These are phyloP conservation scores for Syndactyla subalaris DNA, from an alignment of 2,797 vertebrate genomes.

Conservation along the genomic window DNA sequence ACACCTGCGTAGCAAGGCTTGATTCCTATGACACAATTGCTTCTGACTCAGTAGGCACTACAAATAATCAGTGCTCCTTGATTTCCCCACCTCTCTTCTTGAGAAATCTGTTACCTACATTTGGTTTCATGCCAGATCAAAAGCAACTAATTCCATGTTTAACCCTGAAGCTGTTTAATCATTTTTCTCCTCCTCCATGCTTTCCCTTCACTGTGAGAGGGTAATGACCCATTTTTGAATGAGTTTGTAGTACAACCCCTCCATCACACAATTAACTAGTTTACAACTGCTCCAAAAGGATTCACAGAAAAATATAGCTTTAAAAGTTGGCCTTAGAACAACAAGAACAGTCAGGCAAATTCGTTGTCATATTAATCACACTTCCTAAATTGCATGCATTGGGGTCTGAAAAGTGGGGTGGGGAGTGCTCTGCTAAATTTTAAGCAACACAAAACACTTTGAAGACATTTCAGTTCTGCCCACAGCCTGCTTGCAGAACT, in stretches of 20 bases:
- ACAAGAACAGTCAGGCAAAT: not conserved
- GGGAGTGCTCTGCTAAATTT: not conserved
- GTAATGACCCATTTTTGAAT: not conserved
- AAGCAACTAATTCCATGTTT: not conserved
- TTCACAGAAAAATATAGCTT: not conserved
- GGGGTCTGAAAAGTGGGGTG: not conserved
- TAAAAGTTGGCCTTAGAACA: not conserved
- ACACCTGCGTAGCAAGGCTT: slow-evolving; percentile 3
- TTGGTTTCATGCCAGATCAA: slow-evolving; percentile 5
- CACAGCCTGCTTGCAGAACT: not conserved
- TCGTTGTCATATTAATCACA: not conserved
- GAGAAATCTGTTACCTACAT: not conserved
- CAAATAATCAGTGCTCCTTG: slow-evolving; percentile 14
- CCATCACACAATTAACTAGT: not conserved
- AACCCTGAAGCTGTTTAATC: not conserved
- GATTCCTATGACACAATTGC: not conserved
- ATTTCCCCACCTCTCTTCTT: not conserved
- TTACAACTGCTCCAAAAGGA: not conserved
- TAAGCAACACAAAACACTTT: not conserved
- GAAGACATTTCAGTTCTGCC: not conserved
- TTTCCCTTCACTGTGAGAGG: not conserved
- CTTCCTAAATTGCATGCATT: not conserved
- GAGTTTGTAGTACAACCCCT: not conserved
- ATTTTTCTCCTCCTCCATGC: not conserved
- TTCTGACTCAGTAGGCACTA: slow-evolving; percentile 7